Percentiles rank a stretch among this genome's conserved stretches.
Evolutionary conservation across 2,888 invertebrate genomes (phyloP).

Genomic region (Thysanoteuthis rhombus): DNA sequence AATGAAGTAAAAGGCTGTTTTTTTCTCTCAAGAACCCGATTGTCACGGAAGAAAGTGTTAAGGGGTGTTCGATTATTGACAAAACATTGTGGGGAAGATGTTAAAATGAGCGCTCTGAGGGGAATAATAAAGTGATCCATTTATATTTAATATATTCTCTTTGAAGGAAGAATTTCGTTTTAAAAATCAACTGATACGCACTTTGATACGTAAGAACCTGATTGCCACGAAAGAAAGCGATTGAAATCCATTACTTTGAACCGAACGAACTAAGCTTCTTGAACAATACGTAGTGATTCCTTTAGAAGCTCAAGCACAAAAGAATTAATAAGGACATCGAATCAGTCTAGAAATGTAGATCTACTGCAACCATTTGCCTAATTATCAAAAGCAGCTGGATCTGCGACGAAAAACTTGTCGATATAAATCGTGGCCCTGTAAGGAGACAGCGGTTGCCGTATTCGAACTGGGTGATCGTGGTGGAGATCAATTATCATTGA

Average conservation of each 20-base stretch:
- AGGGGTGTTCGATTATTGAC: too few relatives aligned
- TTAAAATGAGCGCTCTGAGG: too few relatives aligned
- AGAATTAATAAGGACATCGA: not conserved
- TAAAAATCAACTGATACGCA: too few relatives aligned
- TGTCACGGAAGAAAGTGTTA: too few relatives aligned
- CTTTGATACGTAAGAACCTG: too few relatives aligned
- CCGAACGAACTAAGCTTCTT: not conserved
- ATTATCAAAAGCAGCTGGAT: not conserved
- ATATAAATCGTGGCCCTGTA: not conserved
- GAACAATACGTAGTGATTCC: not conserved
- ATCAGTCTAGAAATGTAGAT: not conserved
- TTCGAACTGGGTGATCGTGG: not conserved
- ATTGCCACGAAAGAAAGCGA: too few relatives aligned
- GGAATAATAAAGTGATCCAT: too few relatives aligned
- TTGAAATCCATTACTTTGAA: not conserved
- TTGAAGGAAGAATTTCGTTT: too few relatives aligned
- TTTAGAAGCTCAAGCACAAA: not conserved
- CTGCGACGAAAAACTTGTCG: not conserved
- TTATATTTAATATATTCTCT: too few relatives aligned
- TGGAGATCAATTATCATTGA: not conserved
- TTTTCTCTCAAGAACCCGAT: too few relatives aligned
- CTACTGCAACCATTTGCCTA: not conserved
- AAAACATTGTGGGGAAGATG: too few relatives aligned
- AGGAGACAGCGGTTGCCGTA: not conserved
- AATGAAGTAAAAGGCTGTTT: too few relatives aligned